Base-by-base conservation (phyloP, 2,113 vertebrate genomes). In the Romanogobio albipinnatus region DNA sequence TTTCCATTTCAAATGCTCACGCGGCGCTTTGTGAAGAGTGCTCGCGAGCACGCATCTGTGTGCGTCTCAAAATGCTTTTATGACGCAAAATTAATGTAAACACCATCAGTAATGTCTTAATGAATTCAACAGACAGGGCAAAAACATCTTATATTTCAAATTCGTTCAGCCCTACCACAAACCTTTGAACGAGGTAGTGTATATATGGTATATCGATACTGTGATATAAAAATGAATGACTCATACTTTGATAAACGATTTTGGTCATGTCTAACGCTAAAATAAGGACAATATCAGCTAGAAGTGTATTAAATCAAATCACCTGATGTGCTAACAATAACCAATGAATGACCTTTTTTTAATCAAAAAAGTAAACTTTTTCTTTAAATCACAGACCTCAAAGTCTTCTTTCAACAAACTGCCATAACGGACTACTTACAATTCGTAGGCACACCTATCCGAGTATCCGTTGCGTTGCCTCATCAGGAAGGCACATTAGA, bases 231-330 rank as follows among this genome's bases (percentile, higher is more conserved):
- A 39, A 39, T 19, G 9, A 68, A 70, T 68, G 4, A 19, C 64
- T 68, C 33, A 68, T 68, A 39, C 33, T 39, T 33, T 22, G 17
- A 19, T 68, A 22, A 10, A 76, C 22, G 9, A 76, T 76, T 56
- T 75, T 26, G 47, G n/a, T 47, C 71, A 29, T 36, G 29, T 70
- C 26, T 15, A 76, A 29, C 4, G 39, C 66, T 5, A 36, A 36
- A 9, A 68, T 68, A 68, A 76, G 17, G 15, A 76, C 26, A 58
- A 51, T 14, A 61, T 78, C 53, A 59, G 53, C 17, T 77, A 59
- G 19, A 39, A 78, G 33, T 39, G 11, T 13, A 59, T 59, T 59
- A 13, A 39, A 77, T 33, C 33, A n/a, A 39, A 61, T 77, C 53
- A 14, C 5, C 29, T 13, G 33, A 43, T 77, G 53, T 78, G 33